Base-by-base conservation (phyloP, 2,888 invertebrate species). In the Bursaphelenchus okinawaensis region DNA sequence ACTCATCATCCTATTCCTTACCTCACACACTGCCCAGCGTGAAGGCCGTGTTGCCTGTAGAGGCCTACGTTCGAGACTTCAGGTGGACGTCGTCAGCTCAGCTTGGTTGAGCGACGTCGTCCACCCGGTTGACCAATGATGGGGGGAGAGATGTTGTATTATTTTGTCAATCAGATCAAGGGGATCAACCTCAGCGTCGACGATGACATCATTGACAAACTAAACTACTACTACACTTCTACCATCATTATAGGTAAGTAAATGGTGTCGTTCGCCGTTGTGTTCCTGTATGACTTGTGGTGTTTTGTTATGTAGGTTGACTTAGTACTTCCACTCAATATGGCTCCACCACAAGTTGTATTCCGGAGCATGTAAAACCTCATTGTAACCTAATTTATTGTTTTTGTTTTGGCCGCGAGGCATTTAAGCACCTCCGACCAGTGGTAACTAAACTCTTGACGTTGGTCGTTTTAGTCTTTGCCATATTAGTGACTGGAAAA, bases 121-220 rank as follows among this genome's bases (percentile, higher is more conserved):
- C 29, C 57, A 57, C 26, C 57, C 22, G 28, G n/a, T 26, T 12
- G 19, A 16, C 26, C 24, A 54, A 55, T 58, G 62, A 62, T 52
- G 50, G 40, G 40, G 16, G 40, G 40, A n/a, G 69, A 77, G 81
- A 74, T 80, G 62, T 69, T 81, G 54, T 81, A 81, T 68, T 81
- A 81, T 66, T 82, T 81, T 67, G 79, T 82, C 63, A 74, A 72
- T 65, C 82, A 82, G 65, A 80, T 83, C 69, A 82, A 82, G 72
- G 75, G 74, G 55, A 75, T 82, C 63, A 80, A 75, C 57, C 74
- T 82, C 64, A 82, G 83, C 68, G 82, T 82, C 31, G 82, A 82
- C 71, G 82, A 82, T 76, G 82, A 82, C 70, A 82, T 82, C 68
- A 82, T 82, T 72, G 82, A 83, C 75, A 83, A 83, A 69, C 80